Evolutionary conservation across 2,888 invertebrate species (phyloP).

Genomic region (Agriopis leucophaearia): DNA sequence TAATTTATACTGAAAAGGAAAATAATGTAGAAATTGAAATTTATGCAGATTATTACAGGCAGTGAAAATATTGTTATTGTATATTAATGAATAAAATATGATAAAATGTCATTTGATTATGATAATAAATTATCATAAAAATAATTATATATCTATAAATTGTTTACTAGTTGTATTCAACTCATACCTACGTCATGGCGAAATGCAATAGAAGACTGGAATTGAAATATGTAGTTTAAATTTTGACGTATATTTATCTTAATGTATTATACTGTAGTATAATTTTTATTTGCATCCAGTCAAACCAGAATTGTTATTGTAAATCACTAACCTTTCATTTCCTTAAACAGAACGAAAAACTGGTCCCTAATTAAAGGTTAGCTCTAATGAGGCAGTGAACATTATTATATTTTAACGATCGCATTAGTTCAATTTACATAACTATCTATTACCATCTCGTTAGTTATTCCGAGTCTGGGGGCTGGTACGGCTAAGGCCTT

Average conservation of each 20-base stretch:
- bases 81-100: slow-evolving; percentile 1
- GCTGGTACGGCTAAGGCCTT: slow-evolving; percentile 8
- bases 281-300: too few species aligned
- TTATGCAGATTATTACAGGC: background rate
- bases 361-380: slow-evolving; percentile 3
- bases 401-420: slow-evolving; percentile 24
- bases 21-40: background rate
- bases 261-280: too few species aligned
- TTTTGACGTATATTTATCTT: background rate
- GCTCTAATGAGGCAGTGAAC: slow-evolving; percentile 20
- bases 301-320: background rate
- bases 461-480: slow-evolving; percentile 19
- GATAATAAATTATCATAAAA: background rate
- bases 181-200: background rate
- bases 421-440: slow-evolving; percentile 29
- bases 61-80: slow-evolving; percentile 6
- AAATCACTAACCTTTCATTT: slow-evolving; percentile 13
- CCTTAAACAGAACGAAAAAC: slow-evolving; percentile 12
- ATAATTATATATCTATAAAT: background rate
- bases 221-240: background rate
- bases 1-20: background rate
- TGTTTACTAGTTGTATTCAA: background rate
- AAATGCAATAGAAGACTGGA: background rate
- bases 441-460: slow-evolving; percentile 21
- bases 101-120: background rate